phyloP scores from a whole-genome alignment of 1,140 invertebrate species.

The Littorina saxatilis region DNA sequence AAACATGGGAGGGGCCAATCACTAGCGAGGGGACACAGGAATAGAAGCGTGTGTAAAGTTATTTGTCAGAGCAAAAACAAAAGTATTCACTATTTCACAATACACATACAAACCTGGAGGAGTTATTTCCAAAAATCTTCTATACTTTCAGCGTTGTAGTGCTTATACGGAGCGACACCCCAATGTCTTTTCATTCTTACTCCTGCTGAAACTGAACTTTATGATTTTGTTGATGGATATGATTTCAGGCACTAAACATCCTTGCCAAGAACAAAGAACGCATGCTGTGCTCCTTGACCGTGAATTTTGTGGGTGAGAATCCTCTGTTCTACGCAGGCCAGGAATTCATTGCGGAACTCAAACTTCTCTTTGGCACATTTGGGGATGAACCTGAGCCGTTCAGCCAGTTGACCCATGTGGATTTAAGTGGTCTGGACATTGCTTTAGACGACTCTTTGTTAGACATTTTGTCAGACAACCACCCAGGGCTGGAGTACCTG shows the following conservation, averaged over 20 bases:
- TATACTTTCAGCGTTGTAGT: too few relatives aligned
- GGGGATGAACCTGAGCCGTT: neutral
- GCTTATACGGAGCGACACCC: too few relatives aligned
- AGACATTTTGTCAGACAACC: slow-evolving; percentile 60
- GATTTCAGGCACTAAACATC: slow-evolving; percentile 40
- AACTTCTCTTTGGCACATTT: slow-evolving; percentile 44
- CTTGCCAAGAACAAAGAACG: slow-evolving; percentile 42
- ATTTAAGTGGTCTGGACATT: slow-evolving; percentile 60
- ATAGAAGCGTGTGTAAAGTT: too few relatives aligned
- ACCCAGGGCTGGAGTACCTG: slow-evolving; percentile 58
- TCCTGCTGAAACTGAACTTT: too few relatives aligned
- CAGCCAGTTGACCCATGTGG: slow-evolving; percentile 50
- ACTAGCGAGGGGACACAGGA: too few relatives aligned
- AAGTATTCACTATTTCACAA: too few relatives aligned
- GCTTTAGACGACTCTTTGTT: slow-evolving; percentile 61
- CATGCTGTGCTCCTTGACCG: slow-evolving; percentile 43
- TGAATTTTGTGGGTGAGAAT: slow-evolving; percentile 59
- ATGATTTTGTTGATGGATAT: too few relatives aligned
- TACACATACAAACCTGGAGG: too few relatives aligned
- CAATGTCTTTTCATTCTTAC: too few relatives aligned
- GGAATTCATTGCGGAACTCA: slow-evolving; percentile 55
- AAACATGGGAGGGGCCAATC: too few relatives aligned
- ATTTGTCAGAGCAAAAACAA: too few relatives aligned
- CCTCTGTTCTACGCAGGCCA: slow-evolving; percentile 63
- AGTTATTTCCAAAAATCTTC: too few relatives aligned